Evolutionary conservation across 2,113 vertebrate genomes (phyloP).

Genomic region (Bombycilla garrulus): DNA sequence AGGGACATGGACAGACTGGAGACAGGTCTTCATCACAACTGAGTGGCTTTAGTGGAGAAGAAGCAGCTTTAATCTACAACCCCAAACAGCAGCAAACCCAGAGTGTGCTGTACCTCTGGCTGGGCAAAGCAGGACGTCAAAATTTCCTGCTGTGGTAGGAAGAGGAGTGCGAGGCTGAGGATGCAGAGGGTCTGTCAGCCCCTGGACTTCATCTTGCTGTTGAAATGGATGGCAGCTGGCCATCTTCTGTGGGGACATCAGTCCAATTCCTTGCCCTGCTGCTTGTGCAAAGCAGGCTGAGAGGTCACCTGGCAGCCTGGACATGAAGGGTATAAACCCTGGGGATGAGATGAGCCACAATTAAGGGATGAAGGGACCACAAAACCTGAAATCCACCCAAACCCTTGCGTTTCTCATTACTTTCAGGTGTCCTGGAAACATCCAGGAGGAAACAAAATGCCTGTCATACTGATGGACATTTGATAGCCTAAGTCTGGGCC

Average conservation of each 20-base stretch:
- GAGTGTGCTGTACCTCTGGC: not conserved
- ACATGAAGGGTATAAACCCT: not conserved
- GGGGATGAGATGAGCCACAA: accelerated
- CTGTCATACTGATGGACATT: not conserved
- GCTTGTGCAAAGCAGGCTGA: not conserved
- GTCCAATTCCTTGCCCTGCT: not conserved
- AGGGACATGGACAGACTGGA: not conserved
- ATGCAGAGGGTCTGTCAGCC: not conserved
- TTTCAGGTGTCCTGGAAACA: not conserved
- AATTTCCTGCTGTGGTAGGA: not conserved
- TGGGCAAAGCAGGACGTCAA: not conserved
- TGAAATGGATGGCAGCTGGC: not conserved
- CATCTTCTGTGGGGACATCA: not conserved
- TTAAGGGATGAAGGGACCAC: not conserved
- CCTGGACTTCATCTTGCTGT: not conserved
- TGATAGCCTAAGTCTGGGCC: not conserved
- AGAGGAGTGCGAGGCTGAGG: not conserved
- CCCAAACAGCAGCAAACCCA: not conserved
- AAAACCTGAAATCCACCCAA: not conserved
- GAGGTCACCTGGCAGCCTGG: not conserved
- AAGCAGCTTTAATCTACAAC: not conserved
- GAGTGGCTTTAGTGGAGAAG: not conserved
- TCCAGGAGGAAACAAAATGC: not conserved
- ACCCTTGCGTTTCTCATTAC: not conserved
- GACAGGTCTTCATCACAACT: not conserved